phyloP scores from a whole-genome alignment of 2,797 vertebrate species.

The Sebastes oblongus region DNA sequence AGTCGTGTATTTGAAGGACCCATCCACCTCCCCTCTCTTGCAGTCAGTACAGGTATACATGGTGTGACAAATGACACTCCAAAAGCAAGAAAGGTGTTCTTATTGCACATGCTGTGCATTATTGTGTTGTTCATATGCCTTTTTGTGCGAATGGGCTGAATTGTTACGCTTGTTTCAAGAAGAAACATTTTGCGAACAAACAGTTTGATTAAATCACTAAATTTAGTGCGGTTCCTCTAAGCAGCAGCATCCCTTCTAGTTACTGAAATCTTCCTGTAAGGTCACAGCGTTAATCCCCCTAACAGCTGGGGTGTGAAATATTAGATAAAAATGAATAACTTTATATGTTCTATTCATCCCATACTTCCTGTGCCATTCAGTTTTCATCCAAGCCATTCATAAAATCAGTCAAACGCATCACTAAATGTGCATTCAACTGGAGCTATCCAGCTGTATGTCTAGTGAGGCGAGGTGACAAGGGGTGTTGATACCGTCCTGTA shows the following conservation, averaged over 20 bases:
- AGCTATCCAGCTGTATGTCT: slow-evolving; percentile 18
- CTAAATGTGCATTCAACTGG: neutral
- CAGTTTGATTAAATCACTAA: neutral
- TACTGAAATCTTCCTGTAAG: neutral
- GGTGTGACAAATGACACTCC: too few relatives aligned
- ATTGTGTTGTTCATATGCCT: too few relatives aligned
- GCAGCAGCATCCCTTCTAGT: neutral
- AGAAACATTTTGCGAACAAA: too few relatives aligned
- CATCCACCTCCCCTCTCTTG: too few relatives aligned
- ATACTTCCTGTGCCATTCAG: neutral
- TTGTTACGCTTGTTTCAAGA: too few relatives aligned
- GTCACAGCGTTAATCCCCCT: neutral
- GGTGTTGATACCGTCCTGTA: slow-evolving; percentile 35
- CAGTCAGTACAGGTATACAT: too few relatives aligned
- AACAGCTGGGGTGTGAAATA: neutral
- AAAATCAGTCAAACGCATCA: slow-evolving; percentile 8
- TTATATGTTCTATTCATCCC: neutral
- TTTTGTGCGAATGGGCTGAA: too few relatives aligned
- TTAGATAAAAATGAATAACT: neutral
- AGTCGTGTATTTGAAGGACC: too few relatives aligned
- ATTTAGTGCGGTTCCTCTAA: neutral
- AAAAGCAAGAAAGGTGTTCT: too few relatives aligned
- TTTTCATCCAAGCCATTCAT: neutral
- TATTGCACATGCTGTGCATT: too few relatives aligned
- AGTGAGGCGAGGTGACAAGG: slow-evolving; percentile 27